A percentile compares a stretch with the other conserved stretches of the same genome.
Conservation (phyloP, 2,888 invertebrate genomes). For the Lacanobia oleracea region DNA sequence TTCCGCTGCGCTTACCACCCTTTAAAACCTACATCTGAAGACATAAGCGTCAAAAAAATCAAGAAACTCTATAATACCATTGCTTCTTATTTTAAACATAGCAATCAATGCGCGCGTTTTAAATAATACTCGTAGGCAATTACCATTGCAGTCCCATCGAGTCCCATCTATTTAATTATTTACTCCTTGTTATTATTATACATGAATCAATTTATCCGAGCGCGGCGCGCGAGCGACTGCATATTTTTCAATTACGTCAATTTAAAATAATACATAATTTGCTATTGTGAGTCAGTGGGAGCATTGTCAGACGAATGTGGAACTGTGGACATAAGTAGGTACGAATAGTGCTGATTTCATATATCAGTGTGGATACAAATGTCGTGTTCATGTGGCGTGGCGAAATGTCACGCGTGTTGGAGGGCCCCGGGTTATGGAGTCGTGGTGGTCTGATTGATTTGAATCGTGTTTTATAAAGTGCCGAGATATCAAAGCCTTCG, state of each 20-base stretch:
- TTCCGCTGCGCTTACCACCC: neutral
- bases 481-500: neutral
- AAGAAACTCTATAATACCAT: conserved; percentile 28
- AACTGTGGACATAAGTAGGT: conserved; percentile 60
- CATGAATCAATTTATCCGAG: conserved; percentile 90
- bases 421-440: neutral
- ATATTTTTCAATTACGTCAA: conserved; percentile 91
- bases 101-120: conserved; percentile 57
- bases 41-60: conserved; percentile 12
- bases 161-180: conserved; percentile 68
- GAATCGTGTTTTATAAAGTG: neutral
- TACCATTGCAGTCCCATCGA: conserved; percentile 36
- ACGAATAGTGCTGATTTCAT: conserved; percentile 70
- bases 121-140: conserved; percentile 62
- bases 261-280: conserved; percentile 91
- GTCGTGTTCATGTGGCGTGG: conserved; percentile 49
- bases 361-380: conserved; percentile 25
- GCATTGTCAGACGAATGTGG: conserved; percentile 80
- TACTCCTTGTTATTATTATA: conserved; percentile 83
- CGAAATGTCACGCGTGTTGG: conserved; percentile 43
- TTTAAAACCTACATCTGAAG: neutral
- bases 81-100: conserved; percentile 47
- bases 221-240: conserved; percentile 86
- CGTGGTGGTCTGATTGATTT: neutral
- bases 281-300: conserved; percentile 89